A percentile compares a stretch with the other conserved stretches of the same genome.
phyloP scores from a whole-genome alignment of 2,888 invertebrate genomes.

The Pristionchus arcanus region DNA sequence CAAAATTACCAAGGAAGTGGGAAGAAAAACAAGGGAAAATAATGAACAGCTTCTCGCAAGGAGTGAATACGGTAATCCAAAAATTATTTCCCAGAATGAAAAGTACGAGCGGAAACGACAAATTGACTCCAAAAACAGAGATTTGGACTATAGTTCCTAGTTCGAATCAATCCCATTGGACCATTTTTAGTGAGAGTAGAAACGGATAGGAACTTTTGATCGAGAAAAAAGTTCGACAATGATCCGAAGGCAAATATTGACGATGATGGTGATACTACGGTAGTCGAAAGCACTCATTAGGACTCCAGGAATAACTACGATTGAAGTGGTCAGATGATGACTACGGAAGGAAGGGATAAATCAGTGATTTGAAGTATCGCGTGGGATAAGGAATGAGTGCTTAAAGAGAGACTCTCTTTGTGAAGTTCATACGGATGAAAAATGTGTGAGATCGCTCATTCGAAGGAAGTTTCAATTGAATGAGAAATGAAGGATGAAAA shows the following conservation, averaged over 20 bases:
- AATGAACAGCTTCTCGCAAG: not conserved
- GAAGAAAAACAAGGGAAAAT: not conserved
- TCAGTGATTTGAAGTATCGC: slow-evolving; percentile 11
- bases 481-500: slow-evolving; percentile 31
- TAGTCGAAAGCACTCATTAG: not conserved
- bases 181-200: not conserved
- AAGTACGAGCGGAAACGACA: not conserved
- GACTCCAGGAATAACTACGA: not conserved
- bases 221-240: not conserved
- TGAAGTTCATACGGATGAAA: not conserved
- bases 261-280: not conserved
- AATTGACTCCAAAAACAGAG: not conserved
- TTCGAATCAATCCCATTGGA: not conserved
- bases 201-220: not conserved
- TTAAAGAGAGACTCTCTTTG: not conserved
- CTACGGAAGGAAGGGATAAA: not conserved
- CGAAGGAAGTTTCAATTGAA: slow-evolving; percentile 21
- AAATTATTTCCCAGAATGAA: not conserved
- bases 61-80: not conserved
- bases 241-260: not conserved
- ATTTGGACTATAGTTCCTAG: not conserved
- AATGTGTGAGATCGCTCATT: slow-evolving; percentile 6
- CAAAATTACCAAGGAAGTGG: not conserved
- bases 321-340: not conserved
- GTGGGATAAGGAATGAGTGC: not conserved